Base-by-base conservation (phyloP, 2,888 invertebrate genomes). In the Diarsia mendica region DNA sequence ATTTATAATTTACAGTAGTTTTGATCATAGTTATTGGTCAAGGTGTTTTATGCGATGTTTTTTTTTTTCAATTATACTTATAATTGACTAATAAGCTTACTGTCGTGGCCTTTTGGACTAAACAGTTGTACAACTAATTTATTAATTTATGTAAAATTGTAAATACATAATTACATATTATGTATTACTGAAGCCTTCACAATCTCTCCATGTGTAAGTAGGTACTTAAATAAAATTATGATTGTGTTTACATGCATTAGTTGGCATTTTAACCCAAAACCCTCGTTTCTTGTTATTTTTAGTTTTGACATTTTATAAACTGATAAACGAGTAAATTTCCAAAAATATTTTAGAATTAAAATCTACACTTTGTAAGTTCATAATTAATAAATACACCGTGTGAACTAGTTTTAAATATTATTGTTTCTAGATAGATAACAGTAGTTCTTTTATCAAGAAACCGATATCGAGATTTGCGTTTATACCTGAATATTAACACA, bases 151-250 rank as follows among this genome's bases (percentile, higher is more conserved):
- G 15, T 72, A 28, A 70, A 49, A 23, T 71, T 44, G 18, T 77
- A 63, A 79, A 79, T 79, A 64, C 4, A 63, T 67, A 53, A 53
- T 74, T 49, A 80, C 33, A 53, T 46, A 51, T 33, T 46, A 51
- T 33, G 65, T 64, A 66, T 72, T 72, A 33, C 44, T 58, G 18
- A 70, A 70, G n/a, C 58, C 68, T 79, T 66, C 61, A 58, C 23
- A 69, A 33, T 69, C 2, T 66, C 66, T 46, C 20, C 53, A 70
- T n/a, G 15, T 55, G 51, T 39, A 39, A 39, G 39, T 39, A 39
- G 8, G 39, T 49, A 44, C n/a, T 63, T 63, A 60, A 75, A 69
- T 67, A 49, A 65, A 76, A 67, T 67, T 55, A 65, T 46, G 23
- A 46, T 58, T 46, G 15, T 6, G 64, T 70, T 65, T 74, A 74